Evolutionary conservation across 2,797 vertebrate species (phyloP).

Genomic region (Epinephelus malabaricus): DNA sequence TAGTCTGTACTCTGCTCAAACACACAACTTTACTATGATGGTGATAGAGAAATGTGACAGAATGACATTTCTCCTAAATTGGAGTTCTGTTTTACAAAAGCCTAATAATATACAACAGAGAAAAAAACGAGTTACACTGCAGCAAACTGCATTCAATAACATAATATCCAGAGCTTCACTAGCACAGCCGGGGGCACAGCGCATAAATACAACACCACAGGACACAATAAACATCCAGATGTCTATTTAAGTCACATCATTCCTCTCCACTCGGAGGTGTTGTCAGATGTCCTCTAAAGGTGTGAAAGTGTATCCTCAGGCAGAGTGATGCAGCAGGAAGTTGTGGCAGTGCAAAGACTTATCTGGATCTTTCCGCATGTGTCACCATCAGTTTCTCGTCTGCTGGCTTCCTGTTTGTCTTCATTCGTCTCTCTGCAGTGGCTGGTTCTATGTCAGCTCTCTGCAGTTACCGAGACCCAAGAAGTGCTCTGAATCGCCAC

Average conservation of each 20-base stretch:
- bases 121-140: background rate
- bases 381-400: slow-evolving; percentile 27
- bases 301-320: slow-evolving; percentile 71
- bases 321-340: slow-evolving; percentile 62
- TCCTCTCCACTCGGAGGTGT: slow-evolving; percentile 52
- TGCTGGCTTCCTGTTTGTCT: slow-evolving; percentile 49
- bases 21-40: background rate
- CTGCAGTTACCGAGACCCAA: slow-evolving; percentile 27
- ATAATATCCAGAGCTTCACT: background rate
- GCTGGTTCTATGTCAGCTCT: slow-evolving; percentile 22
- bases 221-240: slow-evolving; percentile 40
- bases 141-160: background rate
- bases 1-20: background rate
- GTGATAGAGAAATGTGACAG: background rate
- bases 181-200: background rate
- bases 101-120: background rate
- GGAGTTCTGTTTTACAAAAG: background rate
- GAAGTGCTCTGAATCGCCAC: slow-evolving; percentile 29
- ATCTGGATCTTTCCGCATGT: slow-evolving; percentile 44
- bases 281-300: slow-evolving; percentile 72
- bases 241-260: slow-evolving; percentile 51
- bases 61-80: background rate
- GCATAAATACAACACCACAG: slow-evolving; percentile 31
- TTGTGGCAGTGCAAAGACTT: slow-evolving; percentile 31
- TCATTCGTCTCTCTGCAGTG: slow-evolving; percentile 19